Base-by-base conservation (phyloP, 1,140 invertebrate species). In the Bombus difficillimus region DNA sequence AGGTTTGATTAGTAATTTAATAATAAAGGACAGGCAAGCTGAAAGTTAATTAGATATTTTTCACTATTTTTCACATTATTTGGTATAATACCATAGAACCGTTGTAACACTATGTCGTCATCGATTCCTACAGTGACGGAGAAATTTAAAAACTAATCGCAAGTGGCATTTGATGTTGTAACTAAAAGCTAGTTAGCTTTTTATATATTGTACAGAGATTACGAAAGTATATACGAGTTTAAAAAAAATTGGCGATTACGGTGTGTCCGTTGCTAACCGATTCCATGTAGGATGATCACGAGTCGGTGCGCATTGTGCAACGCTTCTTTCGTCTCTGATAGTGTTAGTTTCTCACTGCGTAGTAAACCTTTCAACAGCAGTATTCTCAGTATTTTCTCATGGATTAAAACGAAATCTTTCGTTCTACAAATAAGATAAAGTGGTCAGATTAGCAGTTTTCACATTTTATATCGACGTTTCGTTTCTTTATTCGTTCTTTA, bases 251-350 rank as follows among this genome's bases (percentile, higher is more conserved):
- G 25, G 6, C 53, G 25, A 57, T 76, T 59, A 59, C 32, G 39
- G n/a, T 15, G 41, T 34, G n/a, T 66, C 76, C 41, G 47, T 78
- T 78, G 76, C 66, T 59, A 41, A 1, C 18, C 39, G 76, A 80
- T 80, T 80, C n/a, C 13, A 80, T 43, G 64, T 39, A 68, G n/a
- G 41, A 59, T 43, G 34, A 37, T 18, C 57, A 22, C 37, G 34
- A 57, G 6, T 15, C 18, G 28, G 15, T 6, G 28, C 2, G n/a
- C 22, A 72, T 72, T 59, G 66, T 69, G 47, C 9, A 72, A 72
- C 47, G 68, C 10, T 32, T 69, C 41, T 80, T n/a, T 47, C 64
- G 64, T 47, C n/a, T 32, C 37, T 41, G 43, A 39, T 64, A 80
- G 66, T 28, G 37, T 57, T 41, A n/a, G 47, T 59, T 59, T 39